A percentile compares a stretch with the other conserved stretches of the same genome.
Evolutionary conservation across 2,113 vertebrate species (phyloP).

Genomic region (Cyprinodon variegatus): DNA sequence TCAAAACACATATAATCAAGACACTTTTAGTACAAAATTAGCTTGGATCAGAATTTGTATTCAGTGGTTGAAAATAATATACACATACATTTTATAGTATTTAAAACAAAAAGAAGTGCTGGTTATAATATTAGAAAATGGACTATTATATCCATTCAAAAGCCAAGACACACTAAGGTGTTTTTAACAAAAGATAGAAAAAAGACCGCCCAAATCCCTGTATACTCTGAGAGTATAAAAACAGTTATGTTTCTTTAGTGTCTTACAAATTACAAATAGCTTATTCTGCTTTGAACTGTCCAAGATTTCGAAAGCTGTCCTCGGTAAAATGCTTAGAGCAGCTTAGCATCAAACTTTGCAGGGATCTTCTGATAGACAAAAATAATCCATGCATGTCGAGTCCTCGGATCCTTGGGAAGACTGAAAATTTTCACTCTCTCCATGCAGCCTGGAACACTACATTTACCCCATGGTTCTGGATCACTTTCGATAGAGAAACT

Average conservation of each 20-base stretch:
- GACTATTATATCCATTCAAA: too few species aligned
- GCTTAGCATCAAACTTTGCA: not conserved
- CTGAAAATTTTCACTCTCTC: too few species aligned
- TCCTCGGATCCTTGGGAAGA: too few species aligned
- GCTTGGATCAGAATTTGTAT: too few species aligned
- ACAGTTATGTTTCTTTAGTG: not conserved
- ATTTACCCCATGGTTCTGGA: too few species aligned
- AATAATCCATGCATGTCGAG: too few species aligned
- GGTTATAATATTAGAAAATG: not conserved
- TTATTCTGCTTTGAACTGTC: not conserved
- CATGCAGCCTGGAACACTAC: too few species aligned
- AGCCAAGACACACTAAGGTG: not conserved
- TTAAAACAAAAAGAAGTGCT: not conserved
- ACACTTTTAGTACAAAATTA: not conserved
- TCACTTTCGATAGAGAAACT: too few species aligned
- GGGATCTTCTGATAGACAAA: too few species aligned
- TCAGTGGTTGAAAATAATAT: not conserved
- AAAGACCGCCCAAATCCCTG: not conserved
- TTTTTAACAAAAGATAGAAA: not conserved
- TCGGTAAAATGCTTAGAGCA: too few species aligned
- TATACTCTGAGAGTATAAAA: not conserved
- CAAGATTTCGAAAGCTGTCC: too few species aligned
- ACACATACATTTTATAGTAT: not conserved
- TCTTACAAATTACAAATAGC: not conserved
- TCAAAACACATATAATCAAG: not conserved